Evolutionary conservation across 1,140 invertebrate genomes (phyloP).

Genomic region (Eriocheir sinensis): DNA sequence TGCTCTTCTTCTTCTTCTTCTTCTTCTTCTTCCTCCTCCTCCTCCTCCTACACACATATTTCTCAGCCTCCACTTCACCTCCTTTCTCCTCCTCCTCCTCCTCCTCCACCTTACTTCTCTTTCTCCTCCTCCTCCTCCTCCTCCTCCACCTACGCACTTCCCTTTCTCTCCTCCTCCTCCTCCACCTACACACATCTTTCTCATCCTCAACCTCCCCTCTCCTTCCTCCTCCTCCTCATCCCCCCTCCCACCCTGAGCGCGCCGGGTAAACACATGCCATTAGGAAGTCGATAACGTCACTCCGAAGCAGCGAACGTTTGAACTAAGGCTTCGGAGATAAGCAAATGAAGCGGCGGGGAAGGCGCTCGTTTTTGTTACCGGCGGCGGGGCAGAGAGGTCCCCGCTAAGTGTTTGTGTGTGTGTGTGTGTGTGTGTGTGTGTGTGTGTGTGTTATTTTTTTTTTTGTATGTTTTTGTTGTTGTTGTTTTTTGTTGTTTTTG

Average conservation of each 20-base stretch:
- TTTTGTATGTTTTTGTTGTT: background rate
- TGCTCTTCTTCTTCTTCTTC: no score
- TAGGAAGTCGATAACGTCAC: constrained; percentile 4
- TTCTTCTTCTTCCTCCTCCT: no score
- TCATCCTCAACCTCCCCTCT: background rate
- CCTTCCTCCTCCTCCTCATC: background rate
- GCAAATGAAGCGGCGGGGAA: background rate
- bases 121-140: no score
- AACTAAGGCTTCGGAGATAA: constrained; percentile 1
- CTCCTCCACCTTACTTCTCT: no score
- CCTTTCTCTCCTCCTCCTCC: background rate
- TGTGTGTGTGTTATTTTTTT: background rate
- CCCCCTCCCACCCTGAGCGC: background rate
- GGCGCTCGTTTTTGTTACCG: background rate
- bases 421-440: no score
- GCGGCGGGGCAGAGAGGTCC: no score
- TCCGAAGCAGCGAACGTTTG: background rate
- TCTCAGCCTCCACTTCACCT: background rate
- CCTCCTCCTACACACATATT: no score
- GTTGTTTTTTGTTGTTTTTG: background rate
- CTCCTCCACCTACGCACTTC: background rate
- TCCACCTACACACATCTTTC: background rate
- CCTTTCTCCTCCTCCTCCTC: no score
- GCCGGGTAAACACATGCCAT: constrained; percentile 21
- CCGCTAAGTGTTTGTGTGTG: no score